Evolutionary conservation across 2,888 invertebrate genomes (phyloP).

Genomic region (Lycocerus yunnanus): DNA sequence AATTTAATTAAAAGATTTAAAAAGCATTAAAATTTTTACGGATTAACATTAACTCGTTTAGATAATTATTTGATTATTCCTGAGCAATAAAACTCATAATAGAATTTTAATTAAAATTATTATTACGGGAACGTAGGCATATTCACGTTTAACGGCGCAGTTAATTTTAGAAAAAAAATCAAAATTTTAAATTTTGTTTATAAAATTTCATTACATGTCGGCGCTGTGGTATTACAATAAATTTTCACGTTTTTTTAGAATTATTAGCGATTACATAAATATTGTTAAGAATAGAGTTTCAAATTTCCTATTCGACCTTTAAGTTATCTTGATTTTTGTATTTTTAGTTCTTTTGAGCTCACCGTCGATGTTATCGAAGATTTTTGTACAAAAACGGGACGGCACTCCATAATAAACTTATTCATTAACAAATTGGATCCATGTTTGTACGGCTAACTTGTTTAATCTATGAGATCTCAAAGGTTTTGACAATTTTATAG

Average conservation of each 20-base stretch:
- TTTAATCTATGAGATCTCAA: constrained; percentile 43
- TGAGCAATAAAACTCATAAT: neutral
- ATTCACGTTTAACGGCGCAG: neutral
- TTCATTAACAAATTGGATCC: constrained; percentile 52
- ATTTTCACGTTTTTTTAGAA: neutral
- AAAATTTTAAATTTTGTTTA: neutral
- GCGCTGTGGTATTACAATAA: neutral
- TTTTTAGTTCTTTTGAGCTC: neutral
- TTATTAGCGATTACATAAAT: neutral
- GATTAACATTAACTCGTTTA: neutral
- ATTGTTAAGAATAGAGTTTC: neutral
- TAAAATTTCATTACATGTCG: neutral
- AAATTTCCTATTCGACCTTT: constrained; percentile 1
- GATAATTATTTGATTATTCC: neutral
- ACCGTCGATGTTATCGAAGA: constrained; percentile 1
- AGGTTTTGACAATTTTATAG: constrained; percentile 13
- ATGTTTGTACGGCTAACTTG: constrained; percentile 43
- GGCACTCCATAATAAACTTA: neutral
- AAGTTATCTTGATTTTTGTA: neutral
- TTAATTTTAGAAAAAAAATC: neutral
- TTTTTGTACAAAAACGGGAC: neutral
- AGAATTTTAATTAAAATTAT: neutral
- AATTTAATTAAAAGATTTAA: neutral
- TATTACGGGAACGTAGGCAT: neutral
- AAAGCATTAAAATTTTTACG: neutral